Base-by-base conservation (phyloP, 1,140 invertebrate genomes). In the Stegodyphus dumicola region DNA sequence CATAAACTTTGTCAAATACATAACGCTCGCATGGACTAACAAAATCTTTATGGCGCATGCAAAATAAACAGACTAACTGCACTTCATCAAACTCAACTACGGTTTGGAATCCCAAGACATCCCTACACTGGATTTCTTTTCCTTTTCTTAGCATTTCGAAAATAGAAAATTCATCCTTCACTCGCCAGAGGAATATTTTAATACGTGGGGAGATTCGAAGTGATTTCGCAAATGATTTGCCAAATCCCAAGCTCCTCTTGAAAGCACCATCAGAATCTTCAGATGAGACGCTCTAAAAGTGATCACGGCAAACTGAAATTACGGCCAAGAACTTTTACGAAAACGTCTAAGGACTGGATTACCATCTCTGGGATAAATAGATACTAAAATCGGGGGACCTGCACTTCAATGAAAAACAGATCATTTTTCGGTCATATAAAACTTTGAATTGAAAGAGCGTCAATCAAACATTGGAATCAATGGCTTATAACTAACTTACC, bases 181-280 rank as follows among this genome's bases (percentile, higher is more conserved):
- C 51, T 78, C 51, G 49, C 17, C n/a, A 18, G 54, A 10, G 51
- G 77, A 53, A 78, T 69, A 53, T 69, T 78, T 78, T 78, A 53
- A 78, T 69, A 69, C 65, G 64, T 7, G 65, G 53, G 75, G 51
- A 66, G 64, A 67, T 54, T 69, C 65, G 33, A 69, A 78, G 77
- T 78, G 64, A 78, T 78, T 78, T 67, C 77, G 49, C 53, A 78
- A 78, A 78, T 67, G 77, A 78, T 78, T 78, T 78, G 77, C 11
- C 49, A 78, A 78, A 78, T 78, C 77, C 65, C 17, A 49, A 51
- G 65, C 49, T 69, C 17, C 52, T 65, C 52, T 60, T 69, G 18
- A 56, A 69, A 67, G 64, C 49, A 18, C 77, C 77, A 67, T 69
- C 77, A 78, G 64, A 48, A 64, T 65, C 75, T 64, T 77, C 48